Conservation (phyloP, 2,888 invertebrate genomes). For the Halictus ligatus region DNA sequence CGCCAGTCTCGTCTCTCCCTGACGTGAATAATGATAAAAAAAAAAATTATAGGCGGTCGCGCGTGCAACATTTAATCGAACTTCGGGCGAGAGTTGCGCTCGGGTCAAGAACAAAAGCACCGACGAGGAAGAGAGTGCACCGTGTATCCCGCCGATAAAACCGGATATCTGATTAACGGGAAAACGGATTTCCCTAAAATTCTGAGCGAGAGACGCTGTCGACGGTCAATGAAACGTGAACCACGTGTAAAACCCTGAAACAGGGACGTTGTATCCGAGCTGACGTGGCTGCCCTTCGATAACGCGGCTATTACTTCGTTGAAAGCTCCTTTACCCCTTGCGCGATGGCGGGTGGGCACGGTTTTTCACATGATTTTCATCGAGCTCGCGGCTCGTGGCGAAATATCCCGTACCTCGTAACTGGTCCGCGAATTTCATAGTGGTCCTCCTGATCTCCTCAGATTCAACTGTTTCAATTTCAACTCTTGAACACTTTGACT, state of each 20-base stretch:
- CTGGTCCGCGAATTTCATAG: not conserved
- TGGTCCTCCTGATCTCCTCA: not conserved
- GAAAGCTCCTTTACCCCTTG: not conserved
- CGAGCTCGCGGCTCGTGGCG: too few species aligned
- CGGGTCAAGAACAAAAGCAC: not conserved
- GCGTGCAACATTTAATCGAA: not conserved
- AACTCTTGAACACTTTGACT: too few species aligned
- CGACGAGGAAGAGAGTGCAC: not conserved
- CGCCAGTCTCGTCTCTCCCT: not conserved
- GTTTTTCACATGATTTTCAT: not conserved
- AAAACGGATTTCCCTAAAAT: not conserved
- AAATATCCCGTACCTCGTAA: not conserved
- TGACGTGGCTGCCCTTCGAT: not conserved
- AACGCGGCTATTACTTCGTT: not conserved
- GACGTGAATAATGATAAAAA: slow-evolving; percentile 8
- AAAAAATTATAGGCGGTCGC: slow-evolving; percentile 13
- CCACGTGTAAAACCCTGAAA: not conserved
- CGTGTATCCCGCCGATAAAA: not conserved
- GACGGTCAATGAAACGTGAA: not conserved
- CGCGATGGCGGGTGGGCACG: not conserved
- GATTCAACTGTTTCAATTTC: not conserved
- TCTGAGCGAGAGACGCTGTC: not conserved
- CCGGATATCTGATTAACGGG: slow-evolving; percentile 5
- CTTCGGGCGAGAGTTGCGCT: slow-evolving; percentile 20
- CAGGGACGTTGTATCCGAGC: not conserved